phyloP scores from a whole-genome alignment of 64 coral and sea anemone genomes.

The Montipora cactus region DNA sequence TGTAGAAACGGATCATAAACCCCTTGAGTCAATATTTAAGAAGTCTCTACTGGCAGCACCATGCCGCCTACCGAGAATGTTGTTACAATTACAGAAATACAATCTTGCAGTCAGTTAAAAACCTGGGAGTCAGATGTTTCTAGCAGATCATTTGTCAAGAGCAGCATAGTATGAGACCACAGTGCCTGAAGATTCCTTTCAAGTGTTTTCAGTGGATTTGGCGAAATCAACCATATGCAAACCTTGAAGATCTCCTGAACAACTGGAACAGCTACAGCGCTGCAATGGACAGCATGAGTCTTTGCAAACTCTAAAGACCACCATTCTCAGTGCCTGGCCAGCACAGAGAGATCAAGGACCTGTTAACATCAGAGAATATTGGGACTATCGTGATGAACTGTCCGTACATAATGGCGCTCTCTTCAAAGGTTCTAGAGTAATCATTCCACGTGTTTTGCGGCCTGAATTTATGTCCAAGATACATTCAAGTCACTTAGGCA shows the following conservation, averaged over 20 bases:
- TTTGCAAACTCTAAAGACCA: neutral
- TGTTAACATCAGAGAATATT: neutral
- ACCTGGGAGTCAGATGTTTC: constrained; percentile 4
- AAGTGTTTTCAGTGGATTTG: too few relatives aligned
- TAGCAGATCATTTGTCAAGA: neutral
- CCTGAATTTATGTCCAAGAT: constrained; percentile 19
- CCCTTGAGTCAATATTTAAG: constrained; percentile 18
- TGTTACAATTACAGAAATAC: neutral
- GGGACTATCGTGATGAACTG: neutral
- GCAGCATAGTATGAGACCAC: too few relatives aligned
- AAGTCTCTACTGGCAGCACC: neutral
- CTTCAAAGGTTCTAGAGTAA: too few relatives aligned
- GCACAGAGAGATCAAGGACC: neutral
- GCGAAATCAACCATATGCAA: too few relatives aligned
- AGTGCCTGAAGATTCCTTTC: too few relatives aligned
- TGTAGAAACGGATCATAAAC: constrained; percentile 1
- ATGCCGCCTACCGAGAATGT: neutral
- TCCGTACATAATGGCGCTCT: too few relatives aligned
- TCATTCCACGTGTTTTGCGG: constrained; percentile 14
- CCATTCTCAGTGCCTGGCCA: neutral
- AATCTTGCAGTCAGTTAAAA: neutral
- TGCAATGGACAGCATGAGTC: neutral
- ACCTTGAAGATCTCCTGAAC: neutral
- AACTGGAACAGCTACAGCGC: neutral
- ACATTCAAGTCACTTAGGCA: constrained; percentile 10